phyloP scores from a whole-genome alignment of 2,113 vertebrate species.

The Actenoides lindsayi region DNA sequence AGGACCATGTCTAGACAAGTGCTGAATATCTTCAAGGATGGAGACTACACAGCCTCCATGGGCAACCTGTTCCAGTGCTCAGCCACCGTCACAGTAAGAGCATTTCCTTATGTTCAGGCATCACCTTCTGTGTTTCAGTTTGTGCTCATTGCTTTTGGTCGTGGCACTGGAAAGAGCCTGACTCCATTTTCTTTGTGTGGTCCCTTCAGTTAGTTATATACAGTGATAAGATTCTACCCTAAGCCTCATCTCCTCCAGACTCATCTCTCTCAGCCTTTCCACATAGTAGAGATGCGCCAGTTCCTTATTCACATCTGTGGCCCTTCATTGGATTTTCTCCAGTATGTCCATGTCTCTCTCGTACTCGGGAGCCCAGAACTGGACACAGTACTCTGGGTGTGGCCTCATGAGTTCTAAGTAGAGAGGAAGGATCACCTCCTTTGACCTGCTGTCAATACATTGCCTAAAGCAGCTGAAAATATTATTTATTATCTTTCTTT shows the following conservation, averaged over 20 bases:
- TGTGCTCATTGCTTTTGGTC: not conserved
- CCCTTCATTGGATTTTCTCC: not conserved
- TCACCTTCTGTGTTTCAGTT: not conserved
- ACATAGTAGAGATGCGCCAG: not conserved
- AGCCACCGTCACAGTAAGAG: accelerated
- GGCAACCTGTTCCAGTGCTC: not conserved
- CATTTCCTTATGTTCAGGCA: not conserved
- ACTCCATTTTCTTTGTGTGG: not conserved
- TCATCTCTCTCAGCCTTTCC: not conserved
- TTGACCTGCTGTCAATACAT: not conserved
- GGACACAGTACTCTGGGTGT: too few species aligned
- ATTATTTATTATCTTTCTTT: not conserved
- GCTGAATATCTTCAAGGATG: not conserved
- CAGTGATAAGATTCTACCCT: not conserved
- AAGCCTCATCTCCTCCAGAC: not conserved
- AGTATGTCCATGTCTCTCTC: not conserved
- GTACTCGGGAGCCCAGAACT: not conserved
- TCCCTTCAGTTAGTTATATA: not conserved
- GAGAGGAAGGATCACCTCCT: not conserved
- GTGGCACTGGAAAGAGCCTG: not conserved
- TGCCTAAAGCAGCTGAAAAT: not conserved
- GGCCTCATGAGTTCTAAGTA: not conserved
- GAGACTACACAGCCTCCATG: not conserved
- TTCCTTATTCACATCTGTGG: not conserved
- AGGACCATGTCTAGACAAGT: not conserved